Evolutionary conservation across 2,113 vertebrate genomes (phyloP).

Genomic region (Butorides virescens): DNA sequence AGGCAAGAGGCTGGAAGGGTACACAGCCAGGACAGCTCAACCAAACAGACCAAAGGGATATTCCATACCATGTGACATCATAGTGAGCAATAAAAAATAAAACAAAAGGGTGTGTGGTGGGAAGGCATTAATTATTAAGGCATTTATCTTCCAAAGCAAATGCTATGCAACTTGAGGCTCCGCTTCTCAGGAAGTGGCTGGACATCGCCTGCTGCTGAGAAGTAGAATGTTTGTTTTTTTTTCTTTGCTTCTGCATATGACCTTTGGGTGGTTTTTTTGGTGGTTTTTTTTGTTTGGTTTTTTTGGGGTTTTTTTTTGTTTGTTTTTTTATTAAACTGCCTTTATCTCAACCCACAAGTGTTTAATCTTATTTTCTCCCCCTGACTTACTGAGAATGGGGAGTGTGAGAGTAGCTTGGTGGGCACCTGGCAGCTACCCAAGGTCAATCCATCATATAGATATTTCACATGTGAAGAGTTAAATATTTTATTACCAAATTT

Average conservation of each 20-base stretch:
- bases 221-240: neutral
- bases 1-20: neutral
- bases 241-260: neutral
- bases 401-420: neutral
- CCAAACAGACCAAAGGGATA: neutral
- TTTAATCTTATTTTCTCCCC: neutral
- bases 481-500: neutral
- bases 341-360: neutral
- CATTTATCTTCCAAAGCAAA: neutral
- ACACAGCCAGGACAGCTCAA: neutral
- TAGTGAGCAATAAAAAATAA: neutral
- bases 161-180: neutral
- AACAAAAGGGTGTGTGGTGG: neutral
- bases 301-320: too few species aligned
- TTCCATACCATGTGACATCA: accelerated
- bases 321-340: neutral
- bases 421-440: neutral
- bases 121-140: neutral
- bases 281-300: too few species aligned
- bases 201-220: neutral
- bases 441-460: neutral
- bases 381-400: neutral
- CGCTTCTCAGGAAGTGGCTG: neutral
- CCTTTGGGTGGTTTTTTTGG: too few species aligned
- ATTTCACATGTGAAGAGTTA: neutral